Evolutionary conservation across 1,140 invertebrate genomes (phyloP).

Genomic region (Drosophila triauraria): DNA sequence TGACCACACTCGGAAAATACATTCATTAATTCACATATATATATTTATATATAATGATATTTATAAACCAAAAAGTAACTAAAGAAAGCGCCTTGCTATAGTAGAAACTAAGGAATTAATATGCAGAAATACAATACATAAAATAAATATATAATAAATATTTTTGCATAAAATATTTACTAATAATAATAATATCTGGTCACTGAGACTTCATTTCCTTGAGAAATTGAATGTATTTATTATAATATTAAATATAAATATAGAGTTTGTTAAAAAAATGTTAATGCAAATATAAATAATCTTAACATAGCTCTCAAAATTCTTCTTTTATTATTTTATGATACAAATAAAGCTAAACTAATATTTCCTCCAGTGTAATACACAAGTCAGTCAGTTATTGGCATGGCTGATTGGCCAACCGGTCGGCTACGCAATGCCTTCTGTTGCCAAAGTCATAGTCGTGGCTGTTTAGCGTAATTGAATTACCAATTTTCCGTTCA

Average conservation of each 20-base stretch:
- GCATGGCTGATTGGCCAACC: conserved; percentile 64
- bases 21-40: too few relatives aligned
- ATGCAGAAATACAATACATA: too few relatives aligned
- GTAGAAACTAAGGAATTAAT: too few relatives aligned
- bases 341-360: not conserved
- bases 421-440: conserved; percentile 45
- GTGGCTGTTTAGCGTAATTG: conserved; percentile 72
- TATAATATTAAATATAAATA: too few relatives aligned
- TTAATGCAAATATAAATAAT: too few relatives aligned
- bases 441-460: conserved; percentile 44
- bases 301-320: not conserved
- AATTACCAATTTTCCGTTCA: conserved; percentile 69
- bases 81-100: too few relatives aligned
- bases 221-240: not conserved
- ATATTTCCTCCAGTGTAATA: conserved; percentile 5
- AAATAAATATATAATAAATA: not conserved
- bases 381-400: conserved; percentile 40
- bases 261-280: not conserved
- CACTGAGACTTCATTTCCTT: not conserved
- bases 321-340: not conserved
- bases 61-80: too few relatives aligned
- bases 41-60: too few relatives aligned
- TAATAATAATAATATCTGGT: not conserved
- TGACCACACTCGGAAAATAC: conserved; percentile 9
- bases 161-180: too few relatives aligned